Base-by-base conservation (phyloP, 2,113 vertebrate species). In the Thamnophis sirtalis region DNA sequence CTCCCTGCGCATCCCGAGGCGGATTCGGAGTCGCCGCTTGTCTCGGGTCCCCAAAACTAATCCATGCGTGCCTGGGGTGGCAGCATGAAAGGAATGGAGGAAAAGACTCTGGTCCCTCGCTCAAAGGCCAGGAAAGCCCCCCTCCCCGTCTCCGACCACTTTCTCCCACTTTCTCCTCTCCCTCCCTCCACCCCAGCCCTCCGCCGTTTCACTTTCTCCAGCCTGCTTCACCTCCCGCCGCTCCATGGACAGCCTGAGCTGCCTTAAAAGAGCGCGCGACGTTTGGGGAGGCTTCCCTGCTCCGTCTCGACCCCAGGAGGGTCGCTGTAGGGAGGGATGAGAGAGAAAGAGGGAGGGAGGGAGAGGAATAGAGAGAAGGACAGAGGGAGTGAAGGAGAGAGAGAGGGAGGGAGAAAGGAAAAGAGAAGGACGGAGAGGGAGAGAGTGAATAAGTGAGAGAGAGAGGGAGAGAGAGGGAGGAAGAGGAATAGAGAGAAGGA, bases 331-430 rank as follows among this genome's bases (percentile, higher is more conserved):
- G 55, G 21, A 15, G 80, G 4, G 19, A 2, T 8, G 50, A 15
- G 21, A 7, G 55, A 22, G 5, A 6, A 5, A 0, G 6, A 56
- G 54, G 0, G 5, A 1, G 1, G 21, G n/a, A n/a, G 21, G 1
- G 53, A 15, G 13, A 15, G 11, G 11, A 3, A 54, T 0, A 3
- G 13, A 15, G 53, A 15, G 53, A 53, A 15, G 11, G 51, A 54
- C 11, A 15, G 53, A 3, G 53, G 4, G 53, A 54, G 13, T 2
- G 53, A 53, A 3, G 53, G 11, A 13, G 51, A 53, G 51, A 8
- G 51, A 53, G 3, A 53, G 51, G 5, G 10, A 53, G 51, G 8
- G 7, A 53, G 10, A 10, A 9, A 53, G 1, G 10, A 2, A 11
- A 10, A 2, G 7, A 11, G 51, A 10, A 9, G 10, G 50, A 9